Conservation (phyloP, 2,113 vertebrate genomes). For the Nycticebus coucang region DNA sequence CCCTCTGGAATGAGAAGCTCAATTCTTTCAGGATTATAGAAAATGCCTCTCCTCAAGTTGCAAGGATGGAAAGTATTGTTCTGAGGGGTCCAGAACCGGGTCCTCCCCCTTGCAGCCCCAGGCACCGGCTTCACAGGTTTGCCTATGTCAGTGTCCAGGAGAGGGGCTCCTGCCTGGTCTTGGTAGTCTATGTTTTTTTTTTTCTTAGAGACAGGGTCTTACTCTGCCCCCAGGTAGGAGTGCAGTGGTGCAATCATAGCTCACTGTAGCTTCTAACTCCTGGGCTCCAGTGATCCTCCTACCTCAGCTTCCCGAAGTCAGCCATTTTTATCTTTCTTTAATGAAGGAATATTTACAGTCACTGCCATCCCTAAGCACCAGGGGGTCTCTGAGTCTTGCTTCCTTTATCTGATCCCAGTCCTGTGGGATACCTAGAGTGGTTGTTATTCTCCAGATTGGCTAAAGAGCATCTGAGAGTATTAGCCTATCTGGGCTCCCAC, state of each 20-base stretch:
- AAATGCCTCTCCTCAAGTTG: rapidly evolving
- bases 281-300: too few relatives aligned
- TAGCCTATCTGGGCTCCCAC: not conserved
- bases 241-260: too few relatives aligned
- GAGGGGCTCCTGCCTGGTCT: not conserved
- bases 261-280: too few relatives aligned
- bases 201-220: too few relatives aligned
- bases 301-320: too few relatives aligned
- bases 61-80: rapidly evolving
- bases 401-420: too few relatives aligned
- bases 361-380: not conserved
- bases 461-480: not conserved
- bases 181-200: not conserved
- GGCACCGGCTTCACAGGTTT: not conserved
- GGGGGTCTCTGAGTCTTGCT: not conserved
- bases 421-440: rapidly evolving
- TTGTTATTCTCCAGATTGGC: not conserved
- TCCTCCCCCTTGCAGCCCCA: not conserved
- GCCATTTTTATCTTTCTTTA: not conserved
- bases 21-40: not conserved
- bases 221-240: too few relatives aligned
- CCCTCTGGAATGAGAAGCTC: not conserved
- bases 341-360: rapidly evolving
- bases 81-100: not conserved
- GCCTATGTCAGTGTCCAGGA: rapidly evolving